phyloP scores from a whole-genome alignment of 2,113 vertebrate species.

The Osmerus eperlanus region DNA sequence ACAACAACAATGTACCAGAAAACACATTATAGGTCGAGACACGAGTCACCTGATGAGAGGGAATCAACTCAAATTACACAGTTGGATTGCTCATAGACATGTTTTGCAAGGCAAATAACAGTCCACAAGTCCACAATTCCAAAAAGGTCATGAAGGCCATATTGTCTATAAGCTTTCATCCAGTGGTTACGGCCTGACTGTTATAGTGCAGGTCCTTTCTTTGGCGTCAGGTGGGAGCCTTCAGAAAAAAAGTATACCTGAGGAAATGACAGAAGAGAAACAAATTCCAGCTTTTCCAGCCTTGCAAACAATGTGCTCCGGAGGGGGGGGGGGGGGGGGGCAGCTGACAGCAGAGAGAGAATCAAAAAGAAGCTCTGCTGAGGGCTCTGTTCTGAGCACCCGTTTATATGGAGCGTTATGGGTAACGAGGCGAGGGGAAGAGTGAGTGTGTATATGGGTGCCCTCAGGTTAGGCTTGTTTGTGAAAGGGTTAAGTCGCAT shows the following conservation, averaged over 20 bases:
- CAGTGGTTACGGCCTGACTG: neutral
- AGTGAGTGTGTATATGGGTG: constrained; percentile 28
- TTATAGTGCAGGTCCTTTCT: constrained; percentile 25
- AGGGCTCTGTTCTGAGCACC: constrained; percentile 41
- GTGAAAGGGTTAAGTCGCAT: constrained; percentile 59
- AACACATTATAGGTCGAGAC: neutral
- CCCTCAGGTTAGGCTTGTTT: constrained; percentile 43
- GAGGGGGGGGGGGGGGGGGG: constrained; percentile 9
- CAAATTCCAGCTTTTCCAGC: constrained; percentile 44
- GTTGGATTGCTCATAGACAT: neutral
- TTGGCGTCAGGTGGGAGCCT: constrained; percentile 33
- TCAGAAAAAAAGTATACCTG: constrained; percentile 8
- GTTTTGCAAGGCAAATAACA: constrained; percentile 12
- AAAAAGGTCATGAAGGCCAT: neutral
- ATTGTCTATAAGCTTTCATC: neutral
- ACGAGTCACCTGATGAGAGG: neutral
- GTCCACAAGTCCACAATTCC: neutral
- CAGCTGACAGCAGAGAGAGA: constrained; percentile 17
- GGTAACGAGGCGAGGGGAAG: constrained; percentile 38
- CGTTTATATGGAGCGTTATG: constrained; percentile 45
- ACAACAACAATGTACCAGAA: neutral
- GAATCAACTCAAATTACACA: too few species aligned
- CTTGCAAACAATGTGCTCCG: constrained; percentile 33
- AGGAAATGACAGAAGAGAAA: constrained; percentile 17
- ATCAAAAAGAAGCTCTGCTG: neutral